phyloP scores from a whole-genome alignment of 2,888 invertebrate species.

The Polylopha cassiicola region DNA sequence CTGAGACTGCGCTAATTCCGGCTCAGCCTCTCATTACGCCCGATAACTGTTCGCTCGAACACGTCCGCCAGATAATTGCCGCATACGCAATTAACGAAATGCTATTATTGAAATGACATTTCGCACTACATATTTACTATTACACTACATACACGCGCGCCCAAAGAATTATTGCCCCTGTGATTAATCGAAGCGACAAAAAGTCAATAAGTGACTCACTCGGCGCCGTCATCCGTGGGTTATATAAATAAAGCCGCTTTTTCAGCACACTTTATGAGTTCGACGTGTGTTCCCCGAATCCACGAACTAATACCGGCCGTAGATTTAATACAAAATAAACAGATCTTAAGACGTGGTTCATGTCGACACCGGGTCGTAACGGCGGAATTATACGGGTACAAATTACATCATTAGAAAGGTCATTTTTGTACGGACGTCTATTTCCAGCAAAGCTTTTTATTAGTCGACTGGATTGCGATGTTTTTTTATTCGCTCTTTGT shows the following conservation, averaged over 20 bases:
- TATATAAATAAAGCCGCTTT: slow-evolving; percentile 41
- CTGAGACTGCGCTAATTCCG: slow-evolving; percentile 38
- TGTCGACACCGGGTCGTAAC: slow-evolving; percentile 46
- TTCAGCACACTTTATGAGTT: slow-evolving; percentile 41
- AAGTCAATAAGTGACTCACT: slow-evolving; percentile 53
- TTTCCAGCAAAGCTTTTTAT: slow-evolving; percentile 32
- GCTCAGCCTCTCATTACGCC: slow-evolving; percentile 42
- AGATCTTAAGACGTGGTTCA: slow-evolving; percentile 26
- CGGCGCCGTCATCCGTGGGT: slow-evolving; percentile 10
- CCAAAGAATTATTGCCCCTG: slow-evolving; percentile 37
- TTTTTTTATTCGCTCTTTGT: slow-evolving; percentile 6
- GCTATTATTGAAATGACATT: slow-evolving; percentile 51
- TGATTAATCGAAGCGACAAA: slow-evolving; percentile 61
- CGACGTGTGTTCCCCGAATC: slow-evolving; percentile 14
- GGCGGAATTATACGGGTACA: slow-evolving; percentile 59
- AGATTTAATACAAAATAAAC: slow-evolving; percentile 39
- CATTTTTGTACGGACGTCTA: slow-evolving; percentile 41
- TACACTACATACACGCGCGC: slow-evolving; percentile 27
- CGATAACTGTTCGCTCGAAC: slow-evolving; percentile 46
- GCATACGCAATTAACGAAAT: slow-evolving; percentile 56
- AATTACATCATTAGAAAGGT: slow-evolving; percentile 62
- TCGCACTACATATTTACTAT: slow-evolving; percentile 25
- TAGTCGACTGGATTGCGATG: slow-evolving; percentile 24
- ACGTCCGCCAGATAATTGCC: slow-evolving; percentile 55
- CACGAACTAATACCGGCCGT: slow-evolving; percentile 11